Percentiles rank a stretch among this genome's conserved stretches.
These are phyloP conservation scores for Drosophila sp. DNA, from an alignment of 1,140 invertebrate species.

Conservation along the genomic window DNA sequence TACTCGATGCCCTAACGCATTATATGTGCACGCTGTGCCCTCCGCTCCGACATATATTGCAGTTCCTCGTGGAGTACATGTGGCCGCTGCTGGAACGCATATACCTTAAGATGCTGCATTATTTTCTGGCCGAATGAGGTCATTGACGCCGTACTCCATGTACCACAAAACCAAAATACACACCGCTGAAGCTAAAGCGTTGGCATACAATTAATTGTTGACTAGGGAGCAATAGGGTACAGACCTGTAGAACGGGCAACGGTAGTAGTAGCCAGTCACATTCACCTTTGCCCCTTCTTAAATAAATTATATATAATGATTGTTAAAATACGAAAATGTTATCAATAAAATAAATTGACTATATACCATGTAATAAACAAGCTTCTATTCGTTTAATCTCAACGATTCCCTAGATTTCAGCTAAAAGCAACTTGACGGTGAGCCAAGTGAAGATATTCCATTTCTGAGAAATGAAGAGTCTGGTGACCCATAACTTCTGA, in stretches of 20 bases:
- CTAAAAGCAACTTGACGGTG: background rate
- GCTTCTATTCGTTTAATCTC: no score
- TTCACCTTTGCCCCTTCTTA: background rate
- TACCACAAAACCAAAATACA: constrained; percentile 11
- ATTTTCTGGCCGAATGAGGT: constrained; percentile 70
- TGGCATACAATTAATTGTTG: constrained; percentile 54
- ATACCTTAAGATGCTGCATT: constrained; percentile 73
- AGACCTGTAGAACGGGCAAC: background rate
- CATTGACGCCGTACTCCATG: background rate
- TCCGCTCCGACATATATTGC: constrained; percentile 66
- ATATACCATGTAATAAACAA: constrained; percentile 35
- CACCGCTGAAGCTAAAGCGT: constrained; percentile 7
- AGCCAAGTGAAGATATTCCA: no score
- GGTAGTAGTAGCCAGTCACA: background rate
- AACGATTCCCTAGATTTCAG: no score
- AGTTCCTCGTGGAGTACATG: constrained; percentile 68
- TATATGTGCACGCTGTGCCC: constrained; percentile 75
- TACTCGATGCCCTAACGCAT: constrained; percentile 70
- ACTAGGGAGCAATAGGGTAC: constrained; percentile 26
- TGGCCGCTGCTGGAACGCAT: constrained; percentile 78
- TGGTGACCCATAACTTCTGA: no score
- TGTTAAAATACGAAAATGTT: constrained; percentile 55
- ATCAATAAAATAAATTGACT: constrained; percentile 32
- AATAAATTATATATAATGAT: constrained; percentile 60
- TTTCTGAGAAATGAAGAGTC: no score